A percentile compares a stretch with the other conserved stretches of the same genome.
phyloP scores from a whole-genome alignment of 2,797 vertebrate genomes.

The Kryptopterus vitreolus region DNA sequence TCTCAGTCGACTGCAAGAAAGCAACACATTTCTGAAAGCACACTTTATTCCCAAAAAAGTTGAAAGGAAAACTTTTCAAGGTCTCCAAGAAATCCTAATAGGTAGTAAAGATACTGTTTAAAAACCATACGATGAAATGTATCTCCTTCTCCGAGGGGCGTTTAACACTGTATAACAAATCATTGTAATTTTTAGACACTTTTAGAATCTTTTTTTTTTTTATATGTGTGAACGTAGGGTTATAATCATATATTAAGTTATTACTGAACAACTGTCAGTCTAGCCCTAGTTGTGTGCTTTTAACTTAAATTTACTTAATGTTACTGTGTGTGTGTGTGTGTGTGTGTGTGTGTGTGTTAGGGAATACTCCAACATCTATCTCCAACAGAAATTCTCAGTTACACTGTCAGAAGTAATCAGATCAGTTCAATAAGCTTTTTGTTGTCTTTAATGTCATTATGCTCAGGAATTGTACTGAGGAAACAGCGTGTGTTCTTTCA shows the following conservation, averaged over 20 bases:
- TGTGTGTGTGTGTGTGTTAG: slow-evolving; percentile 1
- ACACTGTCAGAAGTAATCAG: slow-evolving; percentile 55
- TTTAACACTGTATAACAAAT: not conserved
- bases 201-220: not conserved
- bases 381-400: slow-evolving; percentile 34
- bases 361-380: not conserved
- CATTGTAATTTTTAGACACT: not conserved
- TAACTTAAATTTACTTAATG: not conserved
- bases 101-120: not conserved
- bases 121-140: not conserved
- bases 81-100: not conserved
- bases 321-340: not conserved
- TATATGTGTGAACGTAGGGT: not conserved
- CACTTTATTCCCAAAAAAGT: slow-evolving; percentile 12
- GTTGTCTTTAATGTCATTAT: slow-evolving; percentile 54
- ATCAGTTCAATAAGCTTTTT: slow-evolving; percentile 53
- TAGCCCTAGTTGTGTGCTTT: not conserved
- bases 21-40: slow-evolving; percentile 15
- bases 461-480: slow-evolving; percentile 46
- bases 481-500: slow-evolving; percentile 43
- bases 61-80: slow-evolving; percentile 22
- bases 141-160: not conserved
- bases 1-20: slow-evolving; percentile 60
- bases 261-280: not conserved
- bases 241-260: not conserved